Evolutionary conservation across 2,113 vertebrate species (phyloP), one percentile per base, ranked within the genome.

Genomic region (Psophia crepitans): DNA sequence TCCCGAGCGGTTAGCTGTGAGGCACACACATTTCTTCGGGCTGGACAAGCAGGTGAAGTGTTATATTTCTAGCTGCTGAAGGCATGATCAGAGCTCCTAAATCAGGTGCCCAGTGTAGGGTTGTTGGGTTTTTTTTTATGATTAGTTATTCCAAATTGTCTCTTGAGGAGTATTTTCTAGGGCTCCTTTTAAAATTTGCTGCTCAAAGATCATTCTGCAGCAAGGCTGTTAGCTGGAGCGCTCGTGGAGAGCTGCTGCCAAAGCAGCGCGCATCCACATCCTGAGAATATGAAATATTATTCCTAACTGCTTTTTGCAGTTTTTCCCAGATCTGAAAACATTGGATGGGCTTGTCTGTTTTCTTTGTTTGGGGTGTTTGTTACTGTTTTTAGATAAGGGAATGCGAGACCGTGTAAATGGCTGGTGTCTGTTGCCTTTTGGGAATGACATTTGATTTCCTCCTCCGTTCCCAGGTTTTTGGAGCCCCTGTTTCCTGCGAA

Each of bases 131-230:
- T 10, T 33, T 84, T 73, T 74, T 93, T 70, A 85, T 43, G 65
- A 87, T 77, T 82, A 93, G 37, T 85, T 93, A 87, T 82, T 90
- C 58, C 70, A 74, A 76, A 37, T 83, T 82, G 33, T 76, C 57
- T 96, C 69, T 41, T 71, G 66, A 58, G 70, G 70, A 91, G 57
- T 87, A 76, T 91, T 91, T 89, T 91, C 58, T 2, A 1, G 28
- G 16, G 11, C 32, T 90, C n/a, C 7, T 90, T 93, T 70, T 63
- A 74, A 87, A 96, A 77, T 74, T 14, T 22, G 51, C 82, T 90
- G 54, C 68, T 83, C 49, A 24, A 69, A 89, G 37, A 80, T 69
- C 14, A 6, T 63, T 94, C 58, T 61, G 66, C 6, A 1, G 82
- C 54, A 65, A 85, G 82, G 75, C 65, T 27, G n/a, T 85, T 86